phyloP scores from a whole-genome alignment of 2,797 vertebrate genomes.

The Protosalanx chinensis region DNA sequence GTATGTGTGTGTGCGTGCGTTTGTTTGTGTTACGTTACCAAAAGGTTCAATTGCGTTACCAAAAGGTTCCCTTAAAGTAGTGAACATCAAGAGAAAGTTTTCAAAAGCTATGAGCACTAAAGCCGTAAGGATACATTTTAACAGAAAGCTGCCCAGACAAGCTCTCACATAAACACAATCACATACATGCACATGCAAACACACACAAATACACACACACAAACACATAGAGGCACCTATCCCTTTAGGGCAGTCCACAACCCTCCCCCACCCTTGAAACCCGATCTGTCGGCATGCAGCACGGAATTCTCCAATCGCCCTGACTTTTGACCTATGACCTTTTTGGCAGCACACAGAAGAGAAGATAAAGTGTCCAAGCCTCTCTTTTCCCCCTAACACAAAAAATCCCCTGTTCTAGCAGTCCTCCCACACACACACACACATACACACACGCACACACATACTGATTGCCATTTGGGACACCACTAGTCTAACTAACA shows the following conservation, averaged over 20 bases:
- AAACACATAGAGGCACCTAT: conserved; percentile 70
- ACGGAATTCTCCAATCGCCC: conserved; percentile 84
- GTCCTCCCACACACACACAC: conserved; percentile 62
- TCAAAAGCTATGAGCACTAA: conserved; percentile 54
- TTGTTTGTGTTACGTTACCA: conserved; percentile 9
- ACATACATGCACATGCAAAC: conserved; percentile 38
- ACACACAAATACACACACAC: conserved; percentile 17
- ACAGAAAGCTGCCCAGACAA: conserved; percentile 59
- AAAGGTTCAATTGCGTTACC: conserved; percentile 32
- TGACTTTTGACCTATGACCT: conserved; percentile 84
- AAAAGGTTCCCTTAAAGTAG: conserved; percentile 40
- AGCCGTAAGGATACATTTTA: conserved; percentile 51
- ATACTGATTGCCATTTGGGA: conserved; percentile 59
- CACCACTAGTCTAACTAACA: conserved; percentile 55
- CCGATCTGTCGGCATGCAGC: conserved; percentile 82
- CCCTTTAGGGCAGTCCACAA: conserved; percentile 64
- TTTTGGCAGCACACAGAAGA: conserved; percentile 81
- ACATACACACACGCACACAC: conserved; percentile 31
- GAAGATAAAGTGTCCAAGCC: conserved; percentile 83
- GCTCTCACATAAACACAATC: conserved; percentile 50
- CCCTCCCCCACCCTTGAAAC: conserved; percentile 77
- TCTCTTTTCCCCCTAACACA: conserved; percentile 76
- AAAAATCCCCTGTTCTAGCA: conserved; percentile 80
- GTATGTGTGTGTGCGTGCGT: conserved; percentile 39
- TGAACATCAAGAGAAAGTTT: conserved; percentile 60